Base-by-base conservation (phyloP, 2,113 vertebrate genomes). In the Hippocampus guttulatus region DNA sequence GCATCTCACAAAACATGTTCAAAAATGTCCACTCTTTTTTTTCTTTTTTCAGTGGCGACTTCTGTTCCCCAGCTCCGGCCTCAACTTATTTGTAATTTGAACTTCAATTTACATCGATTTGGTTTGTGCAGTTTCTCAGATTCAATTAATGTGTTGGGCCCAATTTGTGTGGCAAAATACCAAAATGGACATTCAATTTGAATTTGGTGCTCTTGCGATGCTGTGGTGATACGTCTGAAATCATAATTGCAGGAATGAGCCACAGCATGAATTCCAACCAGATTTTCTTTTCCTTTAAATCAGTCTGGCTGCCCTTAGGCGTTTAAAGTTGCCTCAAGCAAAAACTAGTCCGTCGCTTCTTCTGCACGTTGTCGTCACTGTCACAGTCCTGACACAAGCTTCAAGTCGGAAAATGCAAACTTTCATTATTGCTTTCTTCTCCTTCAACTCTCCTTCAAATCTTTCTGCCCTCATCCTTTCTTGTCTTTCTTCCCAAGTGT, bases 261-360 rank as follows among this genome's bases (percentile, higher is more conserved):
- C 10, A 11, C 23, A 4, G 23, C 77, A 73, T 83, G 81, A 70
- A 78, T 79, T 64, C 73, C 67, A 69, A 77, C 70, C 71, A 76
- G 72, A 77, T 78, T 74, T 77, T 75, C 78, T 67, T 68, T 78
- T 75, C 71, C 79, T 70, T 72, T 70, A 76, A 70, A 67, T 83
- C 64, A 81, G n/a, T 80, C 74, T 63, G 61, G 71, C 72, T 14
- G 15, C 80, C 84, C 80, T 71, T 38, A 80, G 86, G 84, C 81
- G 58, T 75, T 82, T 73, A 70, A 64, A 81, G 75, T 49, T 20
- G 89, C 88, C 85, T 77, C 64, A 67, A 88, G 88, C 82, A 75
- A 80, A 74, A 80, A 27, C 61, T 49, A 77, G 74, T 84, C 76
- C 73, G 76, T 60, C 49, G 49, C 63, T 52, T 67, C 74, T 54